phyloP scores from a whole-genome alignment of 2,888 invertebrate species.

The Cephus rjabovi region DNA sequence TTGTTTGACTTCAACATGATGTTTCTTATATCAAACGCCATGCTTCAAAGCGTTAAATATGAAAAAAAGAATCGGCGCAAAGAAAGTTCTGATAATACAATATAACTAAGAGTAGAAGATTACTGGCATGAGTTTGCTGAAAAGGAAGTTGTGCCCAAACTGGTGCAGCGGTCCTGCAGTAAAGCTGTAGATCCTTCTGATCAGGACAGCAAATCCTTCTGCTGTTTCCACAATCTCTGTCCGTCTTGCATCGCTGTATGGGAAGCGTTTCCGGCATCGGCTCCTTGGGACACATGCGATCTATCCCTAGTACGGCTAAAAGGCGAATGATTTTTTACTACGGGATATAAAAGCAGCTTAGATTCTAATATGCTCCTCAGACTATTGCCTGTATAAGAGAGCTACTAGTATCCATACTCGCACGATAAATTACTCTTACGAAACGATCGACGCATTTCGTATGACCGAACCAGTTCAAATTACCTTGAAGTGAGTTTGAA shows the following conservation, averaged over 20 bases:
- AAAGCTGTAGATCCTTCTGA: constrained; percentile 70
- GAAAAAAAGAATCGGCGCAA: too few relatives aligned
- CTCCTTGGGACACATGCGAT: constrained; percentile 76
- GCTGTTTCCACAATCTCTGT: constrained; percentile 75
- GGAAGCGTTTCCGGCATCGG: constrained; percentile 79
- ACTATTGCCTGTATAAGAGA: too few relatives aligned
- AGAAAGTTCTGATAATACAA: too few relatives aligned
- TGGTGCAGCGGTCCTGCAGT: constrained; percentile 79
- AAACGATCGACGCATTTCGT: neutral
- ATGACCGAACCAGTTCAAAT: constrained; percentile 1
- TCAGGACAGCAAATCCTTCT: constrained; percentile 83
- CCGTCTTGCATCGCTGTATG: constrained; percentile 75
- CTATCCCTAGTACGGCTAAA: constrained; percentile 77
- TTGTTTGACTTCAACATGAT: too few relatives aligned
- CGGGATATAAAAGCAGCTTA: too few relatives aligned
- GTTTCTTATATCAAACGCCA: too few relatives aligned
- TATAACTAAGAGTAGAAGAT: constrained; percentile 48
- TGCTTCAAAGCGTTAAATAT: too few relatives aligned
- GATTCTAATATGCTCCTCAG: too few relatives aligned
- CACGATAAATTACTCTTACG: neutral
- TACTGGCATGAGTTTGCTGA: constrained; percentile 76
- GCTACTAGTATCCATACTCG: neutral
- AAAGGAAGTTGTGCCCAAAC: constrained; percentile 72
- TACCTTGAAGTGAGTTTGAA: constrained; percentile 21
- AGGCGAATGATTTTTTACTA: constrained; percentile 15